A percentile compares a stretch with the other conserved stretches of the same genome.
Evolutionary conservation across 2,888 invertebrate genomes (phyloP).

Genomic region (Trachelus stipa): DNA sequence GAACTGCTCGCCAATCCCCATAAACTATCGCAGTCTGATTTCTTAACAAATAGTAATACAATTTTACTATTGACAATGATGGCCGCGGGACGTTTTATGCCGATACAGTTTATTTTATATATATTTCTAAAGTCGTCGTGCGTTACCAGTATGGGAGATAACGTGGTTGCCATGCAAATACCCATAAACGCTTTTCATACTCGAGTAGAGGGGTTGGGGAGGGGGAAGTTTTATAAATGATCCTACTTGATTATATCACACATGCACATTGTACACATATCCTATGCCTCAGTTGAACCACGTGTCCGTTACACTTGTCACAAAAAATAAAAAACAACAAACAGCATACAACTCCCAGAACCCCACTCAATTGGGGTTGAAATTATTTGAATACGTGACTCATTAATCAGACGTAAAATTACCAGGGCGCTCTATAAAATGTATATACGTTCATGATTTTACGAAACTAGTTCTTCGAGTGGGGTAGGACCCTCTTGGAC

Average conservation of each 20-base stretch:
- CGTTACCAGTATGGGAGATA: not conserved
- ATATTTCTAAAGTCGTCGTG: not conserved
- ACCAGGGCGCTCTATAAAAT: conserved; percentile 17
- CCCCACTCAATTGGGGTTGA: conserved; percentile 59
- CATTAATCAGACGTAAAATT: conserved; percentile 58
- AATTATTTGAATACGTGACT: conserved; percentile 58
- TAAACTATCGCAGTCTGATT: conserved; percentile 11
- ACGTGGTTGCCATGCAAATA: not conserved
- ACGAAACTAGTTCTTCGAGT: conserved; percentile 52
- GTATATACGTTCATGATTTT: conserved; percentile 18
- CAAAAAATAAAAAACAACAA: conserved; percentile 32
- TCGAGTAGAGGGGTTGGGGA: not conserved
- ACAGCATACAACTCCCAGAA: conserved; percentile 29
- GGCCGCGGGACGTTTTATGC: not conserved
- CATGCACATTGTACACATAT: not conserved
- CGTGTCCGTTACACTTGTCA: conserved; percentile 53
- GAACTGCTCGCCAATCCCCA: conserved; percentile 7
- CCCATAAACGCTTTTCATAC: not conserved
- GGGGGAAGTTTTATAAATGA: not conserved
- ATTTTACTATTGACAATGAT: not conserved
- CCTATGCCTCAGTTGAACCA: conserved; percentile 19
- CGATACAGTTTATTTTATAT: not conserved
- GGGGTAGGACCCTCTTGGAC: conserved; percentile 29
- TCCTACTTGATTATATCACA: not conserved
- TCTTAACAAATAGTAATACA: not conserved